A percentile compares a stretch with the other conserved stretches of the same genome.
phyloP scores from a whole-genome alignment of 2,888 invertebrate genomes.

The Slavum lentiscoides region DNA sequence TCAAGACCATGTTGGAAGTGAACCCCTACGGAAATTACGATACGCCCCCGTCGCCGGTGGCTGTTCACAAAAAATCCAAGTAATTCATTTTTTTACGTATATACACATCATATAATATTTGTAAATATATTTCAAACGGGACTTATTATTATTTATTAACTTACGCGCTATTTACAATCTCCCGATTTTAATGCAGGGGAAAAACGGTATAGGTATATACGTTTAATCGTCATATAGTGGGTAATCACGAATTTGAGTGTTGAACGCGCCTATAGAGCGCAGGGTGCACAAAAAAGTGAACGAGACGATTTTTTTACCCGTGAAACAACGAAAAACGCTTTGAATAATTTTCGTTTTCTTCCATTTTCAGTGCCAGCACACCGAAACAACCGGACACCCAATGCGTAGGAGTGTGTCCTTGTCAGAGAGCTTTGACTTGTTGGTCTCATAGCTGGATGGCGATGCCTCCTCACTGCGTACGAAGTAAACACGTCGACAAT shows the following conservation, averaged over 20 bases:
- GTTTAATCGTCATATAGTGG: too few species aligned
- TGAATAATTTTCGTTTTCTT: neutral
- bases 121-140: constrained; percentile 1
- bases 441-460: constrained; percentile 36
- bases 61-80: constrained; percentile 49
- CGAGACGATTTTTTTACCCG: too few species aligned
- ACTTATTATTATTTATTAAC: neutral
- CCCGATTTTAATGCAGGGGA: neutral
- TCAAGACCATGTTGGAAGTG: constrained; percentile 62
- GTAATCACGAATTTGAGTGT: neutral
- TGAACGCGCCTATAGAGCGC: neutral
- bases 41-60: constrained; percentile 64
- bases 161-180: neutral
- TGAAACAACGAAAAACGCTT: neutral
- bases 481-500: constrained; percentile 16
- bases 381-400: constrained; percentile 12
- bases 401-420: constrained; percentile 25
- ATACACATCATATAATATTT: neutral
- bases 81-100: constrained; percentile 8
- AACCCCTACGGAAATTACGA: constrained; percentile 63
- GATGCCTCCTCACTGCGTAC: constrained; percentile 6
- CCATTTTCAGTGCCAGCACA: constrained; percentile 3
- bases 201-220: neutral
- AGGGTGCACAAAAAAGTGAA: too few species aligned
- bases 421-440: constrained; percentile 35